A percentile compares a stretch with the other conserved stretches of the same genome.
phyloP scores from a whole-genome alignment of 2,113 vertebrate species.

The Elephas maximus region DNA sequence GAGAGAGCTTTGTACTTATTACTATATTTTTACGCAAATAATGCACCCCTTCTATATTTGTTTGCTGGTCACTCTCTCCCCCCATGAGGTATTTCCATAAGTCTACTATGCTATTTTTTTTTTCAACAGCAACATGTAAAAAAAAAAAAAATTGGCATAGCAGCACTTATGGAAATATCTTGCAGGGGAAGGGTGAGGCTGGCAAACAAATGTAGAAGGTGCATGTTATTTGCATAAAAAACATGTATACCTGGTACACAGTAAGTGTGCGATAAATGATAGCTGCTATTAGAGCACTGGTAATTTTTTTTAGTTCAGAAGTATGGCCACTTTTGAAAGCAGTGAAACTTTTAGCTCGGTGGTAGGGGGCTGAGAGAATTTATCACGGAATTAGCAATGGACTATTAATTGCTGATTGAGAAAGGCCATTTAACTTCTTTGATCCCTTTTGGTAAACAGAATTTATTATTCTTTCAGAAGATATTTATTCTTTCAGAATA shows the following conservation, averaged over 20 bases:
- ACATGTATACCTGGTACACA: not conserved
- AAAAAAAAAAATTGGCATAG: too few relatives aligned
- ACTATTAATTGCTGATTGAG: not conserved
- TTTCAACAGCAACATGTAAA: too few relatives aligned
- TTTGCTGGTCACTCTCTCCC: too few relatives aligned
- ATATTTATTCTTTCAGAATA: slow-evolving; percentile 15
- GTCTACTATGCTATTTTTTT: too few relatives aligned
- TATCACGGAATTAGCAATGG: not conserved
- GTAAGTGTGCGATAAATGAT: not conserved
- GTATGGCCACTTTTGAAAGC: not conserved
- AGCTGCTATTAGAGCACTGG: not conserved
- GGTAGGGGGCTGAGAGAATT: not conserved
- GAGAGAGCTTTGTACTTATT: not conserved
- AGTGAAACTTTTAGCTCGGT: not conserved
- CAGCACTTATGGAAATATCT: too few relatives aligned
- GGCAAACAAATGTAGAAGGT: too few relatives aligned
- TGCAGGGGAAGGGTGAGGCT: too few relatives aligned
- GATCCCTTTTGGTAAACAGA: not conserved
- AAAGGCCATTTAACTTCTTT: not conserved
- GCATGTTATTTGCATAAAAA: too few relatives aligned
- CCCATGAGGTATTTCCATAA: too few relatives aligned
- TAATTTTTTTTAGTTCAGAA: not conserved
- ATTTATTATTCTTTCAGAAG: not conserved
- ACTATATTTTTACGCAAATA: too few relatives aligned
- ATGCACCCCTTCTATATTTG: too few relatives aligned